A percentile compares a stretch with the other conserved stretches of the same genome.
Conservation (phyloP, 92 coral and sea anemone species). For the Parazoanthus swiftii region DNA sequence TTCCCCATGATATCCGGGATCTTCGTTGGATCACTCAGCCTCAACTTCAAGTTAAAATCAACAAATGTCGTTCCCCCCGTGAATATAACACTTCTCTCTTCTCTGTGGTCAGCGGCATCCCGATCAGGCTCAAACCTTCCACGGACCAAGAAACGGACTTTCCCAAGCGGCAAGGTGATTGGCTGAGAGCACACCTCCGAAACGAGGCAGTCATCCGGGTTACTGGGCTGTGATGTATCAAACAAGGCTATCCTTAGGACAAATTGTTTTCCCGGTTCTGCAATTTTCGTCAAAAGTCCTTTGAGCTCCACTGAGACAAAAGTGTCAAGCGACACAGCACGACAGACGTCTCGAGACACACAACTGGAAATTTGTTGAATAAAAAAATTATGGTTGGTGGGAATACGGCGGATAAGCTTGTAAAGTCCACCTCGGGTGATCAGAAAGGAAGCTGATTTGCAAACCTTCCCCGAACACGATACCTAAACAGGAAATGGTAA, state of each 20-base stretch:
- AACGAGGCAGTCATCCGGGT: slow-evolving; percentile 73
- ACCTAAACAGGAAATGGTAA: slow-evolving; percentile 47
- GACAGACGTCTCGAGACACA: slow-evolving; percentile 69
- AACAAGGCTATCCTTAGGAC: slow-evolving; percentile 75
- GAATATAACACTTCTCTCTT: slow-evolving; percentile 75
- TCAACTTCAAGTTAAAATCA: slow-evolving; percentile 77
- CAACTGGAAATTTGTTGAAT: slow-evolving; percentile 65
- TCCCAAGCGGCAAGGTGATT: slow-evolving; percentile 71
- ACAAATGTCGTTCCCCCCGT: slow-evolving; percentile 82
- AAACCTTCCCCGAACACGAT: slow-evolving; percentile 36
- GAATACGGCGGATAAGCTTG: slow-evolving; percentile 76
- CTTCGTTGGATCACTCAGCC: slow-evolving; percentile 87
- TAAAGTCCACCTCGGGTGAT: slow-evolving; percentile 81
- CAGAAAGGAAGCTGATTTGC: slow-evolving; percentile 65
- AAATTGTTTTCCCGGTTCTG: slow-evolving; percentile 91
- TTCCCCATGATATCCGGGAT: slow-evolving; percentile 84
- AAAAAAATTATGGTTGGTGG: slow-evolving; percentile 57
- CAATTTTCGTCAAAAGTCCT: slow-evolving; percentile 73
- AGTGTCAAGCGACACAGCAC: slow-evolving; percentile 42
- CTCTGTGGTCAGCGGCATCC: slow-evolving; percentile 86
- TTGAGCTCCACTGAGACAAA: slow-evolving; percentile 69
- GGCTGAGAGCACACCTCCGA: slow-evolving; percentile 79
- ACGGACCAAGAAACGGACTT: slow-evolving; percentile 78
- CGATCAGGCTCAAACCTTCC: slow-evolving; percentile 84
- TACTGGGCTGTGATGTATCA: slow-evolving; percentile 63